A percentile compares a stretch with the other conserved stretches of the same genome.
Evolutionary conservation across 2,113 vertebrate species (phyloP).

Genomic region (Malurus cyaneus): DNA sequence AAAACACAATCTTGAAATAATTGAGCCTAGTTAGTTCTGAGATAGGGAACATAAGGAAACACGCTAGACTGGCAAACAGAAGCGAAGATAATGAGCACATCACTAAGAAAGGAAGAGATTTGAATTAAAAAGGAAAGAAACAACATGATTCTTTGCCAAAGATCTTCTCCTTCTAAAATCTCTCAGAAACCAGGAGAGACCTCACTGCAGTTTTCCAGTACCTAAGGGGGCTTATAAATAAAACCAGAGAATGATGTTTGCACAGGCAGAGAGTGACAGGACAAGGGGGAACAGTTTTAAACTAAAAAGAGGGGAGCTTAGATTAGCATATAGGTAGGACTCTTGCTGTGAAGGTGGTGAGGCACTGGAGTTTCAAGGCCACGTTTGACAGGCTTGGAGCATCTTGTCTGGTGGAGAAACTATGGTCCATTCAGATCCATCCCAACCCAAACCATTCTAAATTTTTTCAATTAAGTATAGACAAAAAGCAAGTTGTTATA

Average conservation of each 20-base stretch:
- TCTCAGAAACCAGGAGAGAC: background rate
- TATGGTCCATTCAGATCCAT: background rate
- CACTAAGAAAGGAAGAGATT: background rate
- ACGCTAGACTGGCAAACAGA: fast-evolving
- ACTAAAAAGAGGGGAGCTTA: background rate
- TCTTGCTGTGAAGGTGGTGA: background rate
- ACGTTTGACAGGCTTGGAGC: background rate
- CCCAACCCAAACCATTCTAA: background rate
- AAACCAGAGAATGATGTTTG: background rate
- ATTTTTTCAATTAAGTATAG: background rate
- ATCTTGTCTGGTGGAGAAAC: background rate
- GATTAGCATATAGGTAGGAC: background rate
- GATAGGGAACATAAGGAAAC: background rate
- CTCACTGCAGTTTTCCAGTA: background rate
- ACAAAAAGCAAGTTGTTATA: background rate
- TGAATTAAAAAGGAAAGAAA: background rate
- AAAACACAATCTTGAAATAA: background rate
- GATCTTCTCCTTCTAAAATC: background rate
- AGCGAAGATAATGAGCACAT: background rate
- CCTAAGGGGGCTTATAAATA: background rate
- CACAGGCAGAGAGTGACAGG: background rate
- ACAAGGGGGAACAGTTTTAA: background rate
- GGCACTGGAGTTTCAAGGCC: background rate
- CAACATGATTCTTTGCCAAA: background rate
- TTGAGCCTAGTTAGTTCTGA: background rate